These are phyloP conservation scores for Cephus spinipes DNA, from an alignment of 2,888 invertebrate species.

Conservation along the genomic window DNA sequence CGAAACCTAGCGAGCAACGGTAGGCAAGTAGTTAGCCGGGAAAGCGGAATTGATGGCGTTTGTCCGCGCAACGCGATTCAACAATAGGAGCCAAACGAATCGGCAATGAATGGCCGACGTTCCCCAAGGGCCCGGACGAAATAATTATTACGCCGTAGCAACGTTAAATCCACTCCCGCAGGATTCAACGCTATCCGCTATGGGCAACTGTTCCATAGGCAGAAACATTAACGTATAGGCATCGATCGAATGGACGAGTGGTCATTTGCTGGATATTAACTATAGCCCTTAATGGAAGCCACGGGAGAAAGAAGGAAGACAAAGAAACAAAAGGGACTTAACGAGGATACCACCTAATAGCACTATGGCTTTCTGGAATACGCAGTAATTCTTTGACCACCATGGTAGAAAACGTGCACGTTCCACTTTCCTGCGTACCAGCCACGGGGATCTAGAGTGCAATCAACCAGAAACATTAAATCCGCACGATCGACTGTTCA, in stretches of 20 bases:
- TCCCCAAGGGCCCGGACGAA: background rate
- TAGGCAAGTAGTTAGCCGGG: background rate
- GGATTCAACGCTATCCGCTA: background rate
- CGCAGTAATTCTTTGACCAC: background rate
- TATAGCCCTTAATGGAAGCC: background rate
- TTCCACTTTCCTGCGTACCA: background rate
- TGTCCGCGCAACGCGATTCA: conserved; percentile 1
- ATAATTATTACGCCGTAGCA: background rate
- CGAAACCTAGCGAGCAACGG: background rate
- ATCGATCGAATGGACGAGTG: background rate
- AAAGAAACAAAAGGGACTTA: background rate
- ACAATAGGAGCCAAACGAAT: conserved; percentile 31
- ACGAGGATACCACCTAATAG: background rate
- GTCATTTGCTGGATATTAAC: background rate
- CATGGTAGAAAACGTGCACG: background rate
- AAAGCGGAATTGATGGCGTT: background rate
- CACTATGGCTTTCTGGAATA: background rate
- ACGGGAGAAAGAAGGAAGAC: background rate
- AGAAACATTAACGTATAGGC: background rate
- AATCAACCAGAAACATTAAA: background rate
- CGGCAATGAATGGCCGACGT: conserved; percentile 3
- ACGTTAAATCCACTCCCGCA: background rate
- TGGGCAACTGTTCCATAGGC: background rate
- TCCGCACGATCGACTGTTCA: background rate
- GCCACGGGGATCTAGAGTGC: background rate